Evolutionary conservation across 1,140 invertebrate genomes (phyloP).

Genomic region (Pseudomyrmex dendroicus): DNA sequence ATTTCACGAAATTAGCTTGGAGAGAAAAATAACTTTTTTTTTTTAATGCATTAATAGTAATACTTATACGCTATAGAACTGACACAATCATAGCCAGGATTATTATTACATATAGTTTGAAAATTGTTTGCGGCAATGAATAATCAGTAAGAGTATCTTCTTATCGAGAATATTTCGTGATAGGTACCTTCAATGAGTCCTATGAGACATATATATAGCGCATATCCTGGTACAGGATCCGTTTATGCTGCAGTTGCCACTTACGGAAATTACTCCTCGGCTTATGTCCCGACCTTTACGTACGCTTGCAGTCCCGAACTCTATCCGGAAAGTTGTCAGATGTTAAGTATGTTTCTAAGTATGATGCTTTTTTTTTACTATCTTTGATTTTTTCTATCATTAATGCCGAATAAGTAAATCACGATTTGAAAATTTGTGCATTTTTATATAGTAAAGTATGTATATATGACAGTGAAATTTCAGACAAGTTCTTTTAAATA

Average conservation of each 20-base stretch:
- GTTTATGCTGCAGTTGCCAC: conserved; percentile 88
- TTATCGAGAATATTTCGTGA: conserved; percentile 29
- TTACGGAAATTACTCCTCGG: conserved; percentile 81
- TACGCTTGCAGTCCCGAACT: conserved; percentile 87
- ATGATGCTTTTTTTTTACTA: background rate
- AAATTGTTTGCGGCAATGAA: background rate
- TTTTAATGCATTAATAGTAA: background rate
- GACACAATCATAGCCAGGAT: too few species aligned
- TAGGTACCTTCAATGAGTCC: conserved; percentile 76
- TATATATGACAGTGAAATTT: background rate
- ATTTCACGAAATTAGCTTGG: conserved; percentile 27
- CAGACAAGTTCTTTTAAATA: background rate
- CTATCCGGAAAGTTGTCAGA: conserved; percentile 82
- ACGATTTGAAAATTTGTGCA: background rate
- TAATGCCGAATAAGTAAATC: background rate
- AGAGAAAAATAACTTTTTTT: background rate
- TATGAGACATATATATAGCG: conserved; percentile 86
- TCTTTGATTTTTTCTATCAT: background rate
- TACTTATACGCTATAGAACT: too few species aligned
- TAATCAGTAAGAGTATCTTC: background rate
- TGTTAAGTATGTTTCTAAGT: conserved; percentile 79
- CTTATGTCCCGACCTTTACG: conserved; percentile 89
- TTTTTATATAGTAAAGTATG: background rate
- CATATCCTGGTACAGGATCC: conserved; percentile 88
- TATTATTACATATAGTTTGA: too few species aligned